These are phyloP conservation scores for Tupaia chinensis DNA, from an alignment of 2,113 vertebrate genomes.

Conservation along the genomic window DNA sequence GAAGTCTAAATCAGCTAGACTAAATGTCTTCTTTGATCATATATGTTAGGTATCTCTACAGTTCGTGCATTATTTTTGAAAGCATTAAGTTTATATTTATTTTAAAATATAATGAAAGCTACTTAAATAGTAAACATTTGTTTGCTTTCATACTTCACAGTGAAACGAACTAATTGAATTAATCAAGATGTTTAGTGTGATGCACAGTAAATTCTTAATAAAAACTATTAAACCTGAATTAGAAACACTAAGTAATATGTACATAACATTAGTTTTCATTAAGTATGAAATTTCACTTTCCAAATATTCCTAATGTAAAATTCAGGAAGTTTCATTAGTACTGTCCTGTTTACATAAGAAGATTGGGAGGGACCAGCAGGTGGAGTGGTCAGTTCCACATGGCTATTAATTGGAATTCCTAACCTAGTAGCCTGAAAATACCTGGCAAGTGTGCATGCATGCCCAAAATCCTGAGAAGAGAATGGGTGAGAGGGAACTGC, in stretches of 20 bases:
- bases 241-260: not conserved
- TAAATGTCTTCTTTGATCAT: not conserved
- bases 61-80: not conserved
- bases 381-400: no score
- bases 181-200: not conserved
- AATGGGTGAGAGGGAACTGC: no score
- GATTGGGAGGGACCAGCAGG: not conserved
- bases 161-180: not conserved
- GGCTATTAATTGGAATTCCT: no score
- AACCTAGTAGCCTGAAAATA: no score
- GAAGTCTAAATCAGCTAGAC: not conserved
- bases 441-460: no score
- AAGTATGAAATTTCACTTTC: not conserved
- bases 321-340: not conserved
- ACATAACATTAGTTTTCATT: not conserved
- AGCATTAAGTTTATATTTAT: not conserved
- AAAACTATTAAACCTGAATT: not conserved
- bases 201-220: conserved; percentile 3
- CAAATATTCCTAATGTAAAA: not conserved
- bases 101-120: not conserved
- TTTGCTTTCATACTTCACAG: not conserved
- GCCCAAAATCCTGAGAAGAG: no score
- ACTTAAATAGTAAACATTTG: not conserved
- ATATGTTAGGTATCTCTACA: not conserved
- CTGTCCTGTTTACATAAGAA: not conserved